These are phyloP conservation scores for Trissolcus brochymenae DNA, from an alignment of 2,888 invertebrate genomes.

Conservation along the genomic window DNA sequence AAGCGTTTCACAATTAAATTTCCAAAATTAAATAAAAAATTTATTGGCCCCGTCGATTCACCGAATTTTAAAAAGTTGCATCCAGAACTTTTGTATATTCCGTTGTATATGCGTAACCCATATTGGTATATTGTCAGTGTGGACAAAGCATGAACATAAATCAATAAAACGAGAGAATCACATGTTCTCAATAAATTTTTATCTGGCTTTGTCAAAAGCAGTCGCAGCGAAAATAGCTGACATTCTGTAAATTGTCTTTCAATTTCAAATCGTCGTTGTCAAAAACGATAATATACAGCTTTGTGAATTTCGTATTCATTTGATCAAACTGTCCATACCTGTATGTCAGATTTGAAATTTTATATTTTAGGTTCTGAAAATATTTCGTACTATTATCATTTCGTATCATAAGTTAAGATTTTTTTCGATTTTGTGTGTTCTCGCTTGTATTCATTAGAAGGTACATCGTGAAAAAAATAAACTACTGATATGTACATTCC, in stretches of 20 bases:
- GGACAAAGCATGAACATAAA: constrained; percentile 21
- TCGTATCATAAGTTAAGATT: too few relatives aligned
- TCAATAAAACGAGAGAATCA: constrained; percentile 25
- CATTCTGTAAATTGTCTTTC: constrained; percentile 43
- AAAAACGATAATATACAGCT: constrained; percentile 17
- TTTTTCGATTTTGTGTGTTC: too few relatives aligned
- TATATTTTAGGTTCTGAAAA: neutral
- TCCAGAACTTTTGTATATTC: neutral
- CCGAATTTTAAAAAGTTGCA: too few relatives aligned
- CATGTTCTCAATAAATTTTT: constrained; percentile 24
- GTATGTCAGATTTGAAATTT: neutral
- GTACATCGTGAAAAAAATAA: too few relatives aligned
- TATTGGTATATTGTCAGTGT: neutral
- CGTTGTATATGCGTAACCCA: neutral
- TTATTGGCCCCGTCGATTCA: too few relatives aligned
- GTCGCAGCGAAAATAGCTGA: constrained; percentile 29
- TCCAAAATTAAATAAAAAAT: too few relatives aligned
- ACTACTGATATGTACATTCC: too few relatives aligned
- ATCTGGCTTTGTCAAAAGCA: constrained; percentile 32
- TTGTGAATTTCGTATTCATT: constrained; percentile 14
- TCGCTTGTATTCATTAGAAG: too few relatives aligned
- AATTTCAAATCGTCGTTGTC: constrained; percentile 18
- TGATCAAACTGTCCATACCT: constrained; percentile 9
- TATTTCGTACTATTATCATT: too few relatives aligned
- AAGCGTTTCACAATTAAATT: too few relatives aligned